These are phyloP conservation scores for Drosophila pseudoobscura DNA, from an alignment of 1,140 invertebrate genomes.

Conservation along the genomic window DNA sequence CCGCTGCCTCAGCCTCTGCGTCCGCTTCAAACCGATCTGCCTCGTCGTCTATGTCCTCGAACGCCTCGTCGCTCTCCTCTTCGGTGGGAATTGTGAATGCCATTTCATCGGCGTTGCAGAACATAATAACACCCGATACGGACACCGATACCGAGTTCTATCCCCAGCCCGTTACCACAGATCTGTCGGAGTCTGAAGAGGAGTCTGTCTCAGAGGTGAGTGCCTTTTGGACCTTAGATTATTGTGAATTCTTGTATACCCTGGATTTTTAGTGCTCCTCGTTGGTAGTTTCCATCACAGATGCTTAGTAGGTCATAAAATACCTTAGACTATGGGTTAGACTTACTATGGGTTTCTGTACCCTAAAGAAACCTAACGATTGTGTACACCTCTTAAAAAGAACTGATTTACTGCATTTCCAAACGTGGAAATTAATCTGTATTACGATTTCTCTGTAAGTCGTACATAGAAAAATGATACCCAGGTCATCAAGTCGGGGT, in stretches of 20 bases:
- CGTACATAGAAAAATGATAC: too few species aligned
- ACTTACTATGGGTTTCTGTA: too few species aligned
- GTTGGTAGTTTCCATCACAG: not conserved
- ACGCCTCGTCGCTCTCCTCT: constrained; percentile 73
- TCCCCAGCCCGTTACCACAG: constrained; percentile 90
- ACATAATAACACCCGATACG: constrained; percentile 73
- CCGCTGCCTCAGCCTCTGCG: constrained; percentile 42
- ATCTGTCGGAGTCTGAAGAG: constrained; percentile 95
- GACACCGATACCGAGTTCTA: constrained; percentile 87
- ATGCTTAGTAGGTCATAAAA: too few species aligned
- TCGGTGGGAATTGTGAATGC: constrained; percentile 71
- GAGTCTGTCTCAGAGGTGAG: constrained; percentile 96
- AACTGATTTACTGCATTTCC: too few species aligned
- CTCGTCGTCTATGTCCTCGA: constrained; percentile 69
- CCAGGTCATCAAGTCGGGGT: too few species aligned
- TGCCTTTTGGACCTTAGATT: not conserved
- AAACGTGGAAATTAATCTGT: too few species aligned
- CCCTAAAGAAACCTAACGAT: too few species aligned
- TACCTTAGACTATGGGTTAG: too few species aligned
- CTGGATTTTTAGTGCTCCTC: too few species aligned
- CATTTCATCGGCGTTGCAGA: constrained; percentile 70
- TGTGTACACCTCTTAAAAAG: too few species aligned
- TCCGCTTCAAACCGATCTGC: constrained; percentile 63
- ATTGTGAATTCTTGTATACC: too few species aligned
- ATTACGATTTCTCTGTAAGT: too few species aligned